phyloP scores from a whole-genome alignment of 2,888 invertebrate species.

The Holacanthella duospinosa region DNA sequence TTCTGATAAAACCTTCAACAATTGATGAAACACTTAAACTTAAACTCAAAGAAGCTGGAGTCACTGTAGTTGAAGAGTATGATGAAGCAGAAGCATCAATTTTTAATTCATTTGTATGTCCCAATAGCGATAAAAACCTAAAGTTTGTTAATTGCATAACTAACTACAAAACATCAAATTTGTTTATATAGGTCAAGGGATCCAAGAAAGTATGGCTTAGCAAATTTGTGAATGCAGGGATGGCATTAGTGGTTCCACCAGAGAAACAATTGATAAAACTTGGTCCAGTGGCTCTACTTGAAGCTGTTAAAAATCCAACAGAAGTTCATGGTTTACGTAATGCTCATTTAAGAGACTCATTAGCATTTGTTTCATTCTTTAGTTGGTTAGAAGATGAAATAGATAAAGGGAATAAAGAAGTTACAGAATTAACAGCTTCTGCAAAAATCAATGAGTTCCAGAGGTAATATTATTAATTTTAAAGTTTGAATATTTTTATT shows the following conservation, averaged over 20 bases:
- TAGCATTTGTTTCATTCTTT: slow-evolving; percentile 77
- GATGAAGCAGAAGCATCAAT: background rate
- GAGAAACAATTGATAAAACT: background rate
- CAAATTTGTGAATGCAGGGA: background rate
- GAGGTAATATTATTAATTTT: background rate
- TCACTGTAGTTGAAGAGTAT: background rate
- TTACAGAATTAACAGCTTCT: slow-evolving; percentile 63
- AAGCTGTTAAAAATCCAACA: background rate
- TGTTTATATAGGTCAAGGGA: too few species aligned
- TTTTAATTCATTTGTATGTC: too few species aligned
- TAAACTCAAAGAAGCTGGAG: background rate
- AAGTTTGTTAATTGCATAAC: too few species aligned
- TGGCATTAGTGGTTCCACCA: background rate
- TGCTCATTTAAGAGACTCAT: slow-evolving; percentile 78
- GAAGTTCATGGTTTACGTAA: slow-evolving; percentile 56
- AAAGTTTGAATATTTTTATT: too few species aligned
- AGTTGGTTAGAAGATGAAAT: slow-evolving; percentile 59
- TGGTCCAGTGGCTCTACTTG: background rate
- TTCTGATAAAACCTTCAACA: background rate
- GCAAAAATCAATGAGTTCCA: slow-evolving; percentile 53
- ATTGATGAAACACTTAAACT: background rate
- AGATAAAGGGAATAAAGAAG: slow-evolving; percentile 39
- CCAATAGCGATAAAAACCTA: too few species aligned
- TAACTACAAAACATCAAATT: too few species aligned
- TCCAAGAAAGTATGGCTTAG: background rate